Base-by-base conservation (phyloP, 2,888 invertebrate species). In the Cerceris ruficornis region DNA sequence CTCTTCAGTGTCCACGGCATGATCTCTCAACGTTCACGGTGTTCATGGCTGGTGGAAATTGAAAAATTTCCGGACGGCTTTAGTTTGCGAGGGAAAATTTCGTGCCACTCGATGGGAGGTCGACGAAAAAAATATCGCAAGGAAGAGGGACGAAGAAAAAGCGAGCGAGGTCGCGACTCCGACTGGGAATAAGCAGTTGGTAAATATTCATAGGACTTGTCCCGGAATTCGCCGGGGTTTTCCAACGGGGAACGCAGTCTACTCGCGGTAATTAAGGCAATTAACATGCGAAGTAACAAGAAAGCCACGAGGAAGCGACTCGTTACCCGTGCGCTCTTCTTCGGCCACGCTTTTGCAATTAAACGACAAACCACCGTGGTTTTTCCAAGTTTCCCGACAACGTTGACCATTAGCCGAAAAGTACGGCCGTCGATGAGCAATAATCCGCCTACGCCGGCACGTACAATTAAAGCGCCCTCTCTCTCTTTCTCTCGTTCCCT, bases 121-220 rank as follows among this genome's bases (percentile, higher is more conserved):
- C 28, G 1, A n/a, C 28, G 49, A 14, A 49, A 42, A n/a, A 28
- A 17, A 52, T 52, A 50, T 41, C 15, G 50, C 8, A 54, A 50
- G 28, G 42, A 9, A 41, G 43, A 17, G 46, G 15, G 11, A 55
- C 46, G 5, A 46, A 46, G 11, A 50, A n/a, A 11, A 7, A n/a
- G 13, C 2, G 50, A 6, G 14, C 13, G 42, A 28, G 65, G 71
- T 68, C 17, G 64, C 8, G 69, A 55, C n/a, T 28, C 11, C 43
- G 28, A 73, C 62, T 61, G 64, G 71, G 73, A 84, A 84, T 86
- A 82, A 88, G 87, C 81, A 76, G 77, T 86, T 88, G 83, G 84
- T 88, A 88, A 88, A 88, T 88, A 88, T 88, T 88, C 88, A 88
- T 88, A 79, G 77, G 84, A 70, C 69, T 77, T 77, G 66, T 65